Percentiles rank a stretch among this genome's conserved stretches.
Evolutionary conservation across 30 jellyfish, hydroid and myxozoan species (phyloP).

Genomic region (Rhopilema esculentum): DNA sequence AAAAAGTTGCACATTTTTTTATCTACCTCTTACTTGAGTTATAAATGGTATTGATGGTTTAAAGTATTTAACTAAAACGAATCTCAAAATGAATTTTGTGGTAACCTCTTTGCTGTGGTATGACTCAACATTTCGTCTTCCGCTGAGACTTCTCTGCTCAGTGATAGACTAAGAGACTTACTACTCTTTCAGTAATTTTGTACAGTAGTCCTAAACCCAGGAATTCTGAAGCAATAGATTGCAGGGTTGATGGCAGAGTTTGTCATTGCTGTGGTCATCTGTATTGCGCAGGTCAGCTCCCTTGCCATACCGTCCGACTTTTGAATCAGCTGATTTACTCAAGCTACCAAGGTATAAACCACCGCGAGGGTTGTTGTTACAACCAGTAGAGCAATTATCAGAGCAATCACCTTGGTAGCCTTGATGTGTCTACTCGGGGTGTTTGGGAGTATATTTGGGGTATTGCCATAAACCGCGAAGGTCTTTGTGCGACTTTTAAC

Average conservation of each 20-base stretch:
- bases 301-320: neutral
- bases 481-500: neutral
- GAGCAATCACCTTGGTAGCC: constrained; percentile 32
- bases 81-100: too few species aligned
- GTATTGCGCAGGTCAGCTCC: constrained; percentile 63
- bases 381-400: constrained; percentile 17
- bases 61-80: too few species aligned
- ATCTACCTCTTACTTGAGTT: too few species aligned
- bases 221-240: constrained; percentile 72
- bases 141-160: neutral
- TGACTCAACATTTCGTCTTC: too few species aligned
- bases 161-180: neutral
- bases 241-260: constrained; percentile 83
- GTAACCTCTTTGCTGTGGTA: too few species aligned
- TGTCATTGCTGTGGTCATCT: constrained; percentile 51
- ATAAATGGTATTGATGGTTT: too few species aligned
- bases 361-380: constrained; percentile 26
- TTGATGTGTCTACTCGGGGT: constrained; percentile 18
- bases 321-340: constrained; percentile 7
- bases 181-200: neutral
- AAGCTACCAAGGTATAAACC: constrained; percentile 28
- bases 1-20: too few species aligned
- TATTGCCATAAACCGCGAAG: neutral
- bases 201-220: constrained; percentile 56
- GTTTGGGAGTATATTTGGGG: neutral